Base-by-base conservation (phyloP, 2,113 vertebrate species). In the Hipposideros armiger region DNA sequence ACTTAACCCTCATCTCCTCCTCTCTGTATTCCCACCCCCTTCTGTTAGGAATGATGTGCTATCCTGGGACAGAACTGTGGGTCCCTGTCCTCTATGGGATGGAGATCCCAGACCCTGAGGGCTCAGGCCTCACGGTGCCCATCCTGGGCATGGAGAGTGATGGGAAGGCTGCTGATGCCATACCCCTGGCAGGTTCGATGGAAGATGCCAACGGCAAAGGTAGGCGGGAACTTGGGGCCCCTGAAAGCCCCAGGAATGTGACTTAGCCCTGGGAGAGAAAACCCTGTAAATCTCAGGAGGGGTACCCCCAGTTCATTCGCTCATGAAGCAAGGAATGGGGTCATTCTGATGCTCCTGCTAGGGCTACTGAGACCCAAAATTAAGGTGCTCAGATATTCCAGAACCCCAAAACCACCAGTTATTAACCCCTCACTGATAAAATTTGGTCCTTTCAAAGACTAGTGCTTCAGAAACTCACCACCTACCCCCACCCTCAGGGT, bases 61-160 rank as follows among this genome's bases (percentile, higher is more conserved):
- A 99, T 56, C 97, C 98, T 0, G 97, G 98, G 92, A 98, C 98
- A 50, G 98, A 98, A 74, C 69, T 98, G 42, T 97, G 97, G 97
- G 95, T 99, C 56, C 98, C 99, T 1, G 99, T 99, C 60, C 97
- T 99, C n/a, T 98, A 99, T 32, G 99, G 99, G 42, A 98, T 99
- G 98, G 98, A 99, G 77, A 99, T 99, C 95, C 99, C 99, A 62
- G 99, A 99, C 90, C 99, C 99, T 0, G 95, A 98, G 95, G 99
- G 99, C 58, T 99, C 99, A 6, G 97, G 98, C 36, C 95, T 99
- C 45, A 98, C 97, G 96, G 99, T 99, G 7, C 99, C 99, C 9
- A 87, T 99, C 91, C 98, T 99, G 54, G 99, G 99, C 32, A 97
- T 98, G 97, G 98, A 99, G 76, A 95, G 87, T 40, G 98, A 99